Evolutionary conservation across 1,140 invertebrate genomes (phyloP).

Genomic region (Probaryconus sp.): DNA sequence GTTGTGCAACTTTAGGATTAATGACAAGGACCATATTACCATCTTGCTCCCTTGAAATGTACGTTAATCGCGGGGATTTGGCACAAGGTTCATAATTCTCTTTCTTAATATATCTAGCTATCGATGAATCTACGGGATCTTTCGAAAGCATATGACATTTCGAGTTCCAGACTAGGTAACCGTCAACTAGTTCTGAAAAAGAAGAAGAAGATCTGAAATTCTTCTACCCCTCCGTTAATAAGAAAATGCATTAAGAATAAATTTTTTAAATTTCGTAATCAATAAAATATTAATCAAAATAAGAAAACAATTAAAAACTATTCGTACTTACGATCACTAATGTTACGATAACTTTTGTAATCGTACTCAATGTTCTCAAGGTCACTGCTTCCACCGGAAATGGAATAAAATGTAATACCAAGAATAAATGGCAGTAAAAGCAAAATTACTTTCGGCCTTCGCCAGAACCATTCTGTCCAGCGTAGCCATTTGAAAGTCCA

Average conservation of each 20-base stretch:
- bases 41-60: slow-evolving; percentile 70
- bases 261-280: no score
- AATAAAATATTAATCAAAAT: no score
- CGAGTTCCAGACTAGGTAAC: slow-evolving; percentile 83
- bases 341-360: slow-evolving; percentile 48
- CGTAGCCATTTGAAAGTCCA: slow-evolving; percentile 54
- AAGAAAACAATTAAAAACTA: no score
- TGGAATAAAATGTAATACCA: slow-evolving; percentile 67
- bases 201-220: no score
- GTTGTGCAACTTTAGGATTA: slow-evolving; percentile 64
- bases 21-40: slow-evolving; percentile 64
- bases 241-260: no score
- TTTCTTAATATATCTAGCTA: slow-evolving; percentile 80
- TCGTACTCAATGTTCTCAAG: slow-evolving; percentile 62
- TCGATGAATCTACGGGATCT: slow-evolving; percentile 83
- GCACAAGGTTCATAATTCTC: slow-evolving; percentile 80
- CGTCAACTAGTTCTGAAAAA: slow-evolving; percentile 67
- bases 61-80: slow-evolving; percentile 75
- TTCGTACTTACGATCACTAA: slow-evolving; percentile 40
- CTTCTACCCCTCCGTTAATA: no score
- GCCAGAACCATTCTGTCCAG: slow-evolving; percentile 63
- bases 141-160: slow-evolving; percentile 84
- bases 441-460: slow-evolving; percentile 62
- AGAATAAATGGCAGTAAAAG: slow-evolving; percentile 68
- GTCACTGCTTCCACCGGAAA: slow-evolving; percentile 54